Percentiles rank a stretch among this genome's conserved stretches.
Conservation (phyloP, 2,888 invertebrate genomes). For the Rhamnusium bicolor region DNA sequence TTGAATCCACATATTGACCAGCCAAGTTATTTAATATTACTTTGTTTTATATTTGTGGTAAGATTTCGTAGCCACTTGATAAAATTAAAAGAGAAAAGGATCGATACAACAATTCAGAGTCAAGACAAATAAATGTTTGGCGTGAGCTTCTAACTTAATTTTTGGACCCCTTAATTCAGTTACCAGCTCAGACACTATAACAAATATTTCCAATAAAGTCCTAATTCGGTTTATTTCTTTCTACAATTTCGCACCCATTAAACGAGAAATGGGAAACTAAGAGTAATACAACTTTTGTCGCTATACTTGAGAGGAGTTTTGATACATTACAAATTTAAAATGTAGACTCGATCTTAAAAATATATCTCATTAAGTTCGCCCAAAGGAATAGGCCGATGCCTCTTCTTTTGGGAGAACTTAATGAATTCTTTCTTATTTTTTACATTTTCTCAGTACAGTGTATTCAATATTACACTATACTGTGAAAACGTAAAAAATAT, state of each 20-base stretch:
- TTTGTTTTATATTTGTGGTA: not conserved
- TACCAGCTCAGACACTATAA: conserved; percentile 58
- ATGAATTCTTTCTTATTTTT: too few relatives aligned
- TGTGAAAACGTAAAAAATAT: too few relatives aligned
- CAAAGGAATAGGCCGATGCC: too few relatives aligned
- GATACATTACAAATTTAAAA: too few relatives aligned
- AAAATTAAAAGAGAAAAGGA: conserved; percentile 25
- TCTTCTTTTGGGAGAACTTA: too few relatives aligned
- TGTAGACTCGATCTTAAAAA: too few relatives aligned
- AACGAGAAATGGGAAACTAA: not conserved
- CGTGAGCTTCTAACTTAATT: conserved; percentile 54
- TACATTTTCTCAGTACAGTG: too few relatives aligned
- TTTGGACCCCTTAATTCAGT: conserved; percentile 50
- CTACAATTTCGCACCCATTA: conserved; percentile 34
- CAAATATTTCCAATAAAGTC: conserved; percentile 63
- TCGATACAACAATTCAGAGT: conserved; percentile 50
- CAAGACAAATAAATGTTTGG: conserved; percentile 54
- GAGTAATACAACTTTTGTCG: not conserved
- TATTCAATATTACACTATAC: too few relatives aligned
- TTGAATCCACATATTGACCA: too few relatives aligned
- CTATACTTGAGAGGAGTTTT: too few relatives aligned
- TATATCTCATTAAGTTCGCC: too few relatives aligned
- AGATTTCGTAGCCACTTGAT: conserved; percentile 2
- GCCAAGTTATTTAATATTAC: not conserved
- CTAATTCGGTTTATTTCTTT: conserved; percentile 54